Conservation (phyloP, 2,113 vertebrate genomes). For the Paedocypris sp. region DNA sequence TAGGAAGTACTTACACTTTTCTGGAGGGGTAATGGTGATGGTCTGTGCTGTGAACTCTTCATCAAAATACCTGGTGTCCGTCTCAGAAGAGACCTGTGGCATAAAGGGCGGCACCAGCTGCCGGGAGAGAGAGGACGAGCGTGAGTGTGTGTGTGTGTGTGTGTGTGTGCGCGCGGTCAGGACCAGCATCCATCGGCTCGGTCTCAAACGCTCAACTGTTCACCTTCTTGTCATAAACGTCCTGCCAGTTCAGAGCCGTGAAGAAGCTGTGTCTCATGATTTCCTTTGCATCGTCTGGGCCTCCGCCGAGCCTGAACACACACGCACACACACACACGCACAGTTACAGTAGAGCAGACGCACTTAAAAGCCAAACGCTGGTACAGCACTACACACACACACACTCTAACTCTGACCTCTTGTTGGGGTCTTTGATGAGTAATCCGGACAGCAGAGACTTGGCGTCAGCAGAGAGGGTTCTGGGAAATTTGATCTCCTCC, state of each 20-base stretch:
- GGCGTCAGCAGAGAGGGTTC: slow-evolving; percentile 61
- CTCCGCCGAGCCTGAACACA: slow-evolving; percentile 77
- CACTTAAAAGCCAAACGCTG: neutral
- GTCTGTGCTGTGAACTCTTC: slow-evolving; percentile 69
- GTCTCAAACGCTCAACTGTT: too few species aligned
- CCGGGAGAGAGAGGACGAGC: neutral
- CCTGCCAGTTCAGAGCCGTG: slow-evolving; percentile 83
- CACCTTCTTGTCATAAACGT: slow-evolving; percentile 97
- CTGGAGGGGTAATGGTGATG: slow-evolving; percentile 68
- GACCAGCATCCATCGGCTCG: too few species aligned
- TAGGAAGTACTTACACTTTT: slow-evolving; percentile 28
- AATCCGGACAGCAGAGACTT: slow-evolving; percentile 65
- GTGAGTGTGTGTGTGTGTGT: neutral
- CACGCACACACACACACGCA: neutral
- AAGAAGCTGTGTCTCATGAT: slow-evolving; percentile 96
- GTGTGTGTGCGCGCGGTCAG: too few species aligned
- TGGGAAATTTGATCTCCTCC: slow-evolving; percentile 68
- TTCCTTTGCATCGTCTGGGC: slow-evolving; percentile 91
- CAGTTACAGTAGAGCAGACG: neutral
- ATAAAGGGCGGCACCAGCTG: slow-evolving; percentile 61
- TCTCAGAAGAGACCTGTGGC: slow-evolving; percentile 63
- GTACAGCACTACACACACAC: neutral
- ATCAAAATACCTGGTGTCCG: slow-evolving; percentile 68
- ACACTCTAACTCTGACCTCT: slow-evolving; percentile 43
- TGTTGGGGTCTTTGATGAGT: slow-evolving; percentile 67